Conservation (phyloP, 92 coral and sea anemone species). For the Epizoanthus scotinus region DNA sequence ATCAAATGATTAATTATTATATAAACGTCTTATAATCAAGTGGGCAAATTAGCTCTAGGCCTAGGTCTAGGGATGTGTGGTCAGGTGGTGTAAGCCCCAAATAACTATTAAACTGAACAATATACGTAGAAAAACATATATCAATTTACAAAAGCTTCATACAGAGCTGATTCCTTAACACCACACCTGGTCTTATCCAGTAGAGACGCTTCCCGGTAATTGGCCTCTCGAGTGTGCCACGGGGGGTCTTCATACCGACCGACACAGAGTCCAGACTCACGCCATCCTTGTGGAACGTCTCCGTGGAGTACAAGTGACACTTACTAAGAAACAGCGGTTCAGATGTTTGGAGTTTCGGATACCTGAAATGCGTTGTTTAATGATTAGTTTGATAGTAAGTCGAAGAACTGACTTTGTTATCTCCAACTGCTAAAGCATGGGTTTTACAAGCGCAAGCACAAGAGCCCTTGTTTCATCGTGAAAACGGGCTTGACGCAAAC, state of each 20-base stretch:
- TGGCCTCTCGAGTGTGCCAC: conserved; percentile 77
- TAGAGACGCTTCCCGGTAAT: conserved; percentile 45
- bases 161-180: too few species aligned
- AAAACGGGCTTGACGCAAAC: too few species aligned
- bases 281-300: conserved; percentile 60
- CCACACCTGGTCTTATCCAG: conserved; percentile 77
- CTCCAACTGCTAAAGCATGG: background rate
- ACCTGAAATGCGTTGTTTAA: conserved; percentile 7
- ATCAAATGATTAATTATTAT: too few species aligned
- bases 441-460: too few species aligned
- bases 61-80: too few species aligned
- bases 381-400: background rate
- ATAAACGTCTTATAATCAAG: too few species aligned
- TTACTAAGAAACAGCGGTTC: conserved; percentile 55
- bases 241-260: conserved; percentile 74
- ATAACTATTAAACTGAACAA: too few species aligned
- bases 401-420: too few species aligned
- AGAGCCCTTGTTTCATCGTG: too few species aligned
- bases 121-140: background rate
- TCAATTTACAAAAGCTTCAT: background rate
- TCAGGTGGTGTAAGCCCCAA: too few species aligned
- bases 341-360: conserved; percentile 50
- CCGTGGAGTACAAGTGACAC: conserved; percentile 62
- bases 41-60: too few species aligned
- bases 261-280: conserved; percentile 54